These are phyloP conservation scores for Heterohyrax brucei DNA, from an alignment of 2,797 vertebrate genomes.

Conservation along the genomic window DNA sequence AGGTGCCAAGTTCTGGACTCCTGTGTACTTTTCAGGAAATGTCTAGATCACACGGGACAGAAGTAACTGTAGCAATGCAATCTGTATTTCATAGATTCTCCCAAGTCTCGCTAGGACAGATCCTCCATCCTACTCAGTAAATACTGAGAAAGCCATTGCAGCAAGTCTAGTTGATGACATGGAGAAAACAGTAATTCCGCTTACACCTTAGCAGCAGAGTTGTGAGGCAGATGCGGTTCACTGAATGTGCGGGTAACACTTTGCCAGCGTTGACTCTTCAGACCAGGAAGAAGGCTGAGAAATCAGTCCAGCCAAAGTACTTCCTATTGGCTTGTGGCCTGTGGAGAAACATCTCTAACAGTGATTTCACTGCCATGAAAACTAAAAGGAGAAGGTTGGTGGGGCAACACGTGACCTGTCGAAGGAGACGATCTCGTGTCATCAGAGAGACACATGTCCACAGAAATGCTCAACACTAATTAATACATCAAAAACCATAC, in stretches of 20 bases:
- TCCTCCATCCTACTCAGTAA: not conserved
- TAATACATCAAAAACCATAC: constrained; percentile 99
- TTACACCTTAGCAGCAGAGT: not conserved
- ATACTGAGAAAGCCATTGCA: constrained; percentile 54
- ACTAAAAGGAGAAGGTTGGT: not conserved
- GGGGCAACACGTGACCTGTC: not conserved
- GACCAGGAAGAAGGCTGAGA: not conserved
- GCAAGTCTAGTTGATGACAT: not conserved
- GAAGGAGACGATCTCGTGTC: constrained; percentile 23
- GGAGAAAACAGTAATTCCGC: not conserved
- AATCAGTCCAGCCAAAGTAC: not conserved
- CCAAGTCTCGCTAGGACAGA: not conserved
- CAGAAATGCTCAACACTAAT: constrained; percentile 81
- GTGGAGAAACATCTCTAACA: not conserved
- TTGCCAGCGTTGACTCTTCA: not conserved
- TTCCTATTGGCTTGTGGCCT: constrained; percentile 29
- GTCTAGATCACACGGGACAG: not conserved
- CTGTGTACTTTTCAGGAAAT: not conserved
- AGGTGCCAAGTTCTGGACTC: not conserved
- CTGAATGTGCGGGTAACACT: not conserved
- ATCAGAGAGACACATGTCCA: constrained; percentile 28
- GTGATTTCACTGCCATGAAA: constrained; percentile 19
- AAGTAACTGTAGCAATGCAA: not conserved
- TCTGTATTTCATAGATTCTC: not conserved
- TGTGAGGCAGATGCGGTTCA: not conserved